phyloP scores from a whole-genome alignment of 2,113 vertebrate genomes.

The Toxotes jaculatrix region DNA sequence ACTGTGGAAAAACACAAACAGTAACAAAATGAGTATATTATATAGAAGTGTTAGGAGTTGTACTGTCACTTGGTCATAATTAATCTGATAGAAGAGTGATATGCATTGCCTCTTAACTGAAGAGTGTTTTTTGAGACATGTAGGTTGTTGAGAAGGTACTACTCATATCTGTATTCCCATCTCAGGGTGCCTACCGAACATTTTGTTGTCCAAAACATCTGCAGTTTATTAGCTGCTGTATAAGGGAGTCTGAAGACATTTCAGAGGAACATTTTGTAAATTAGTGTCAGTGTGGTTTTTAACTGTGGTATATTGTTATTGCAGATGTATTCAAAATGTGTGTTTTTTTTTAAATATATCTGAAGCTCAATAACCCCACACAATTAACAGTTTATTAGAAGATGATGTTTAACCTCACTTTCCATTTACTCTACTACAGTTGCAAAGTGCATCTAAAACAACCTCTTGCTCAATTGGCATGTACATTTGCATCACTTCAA shows the following conservation, averaged over 20 bases:
- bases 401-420: constrained; percentile 26
- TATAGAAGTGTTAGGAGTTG: not conserved
- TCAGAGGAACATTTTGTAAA: constrained; percentile 69
- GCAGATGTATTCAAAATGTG: constrained; percentile 61
- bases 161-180: constrained; percentile 72
- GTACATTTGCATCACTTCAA: constrained; percentile 8
- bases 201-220: constrained; percentile 34
- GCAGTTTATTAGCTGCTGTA: constrained; percentile 49
- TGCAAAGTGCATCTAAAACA: constrained; percentile 68
- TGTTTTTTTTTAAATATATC: constrained; percentile 39
- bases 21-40: constrained; percentile 10
- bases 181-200: constrained; percentile 77
- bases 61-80: constrained; percentile 10
- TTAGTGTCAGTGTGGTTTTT: constrained; percentile 71
- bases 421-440: constrained; percentile 8
- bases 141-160: constrained; percentile 42
- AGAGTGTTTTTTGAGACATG: constrained; percentile 8
- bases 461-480: constrained; percentile 27
- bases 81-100: constrained; percentile 27
- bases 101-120: constrained; percentile 40
- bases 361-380: constrained; percentile 41
- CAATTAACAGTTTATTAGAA: constrained; percentile 30
- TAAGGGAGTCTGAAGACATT: constrained; percentile 64
- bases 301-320: constrained; percentile 71
- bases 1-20: constrained; percentile 57